Percentiles rank a stretch among this genome's conserved stretches.
These are phyloP conservation scores for Plagiodera versicolora DNA, from an alignment of 2,888 invertebrate genomes.

Conservation along the genomic window DNA sequence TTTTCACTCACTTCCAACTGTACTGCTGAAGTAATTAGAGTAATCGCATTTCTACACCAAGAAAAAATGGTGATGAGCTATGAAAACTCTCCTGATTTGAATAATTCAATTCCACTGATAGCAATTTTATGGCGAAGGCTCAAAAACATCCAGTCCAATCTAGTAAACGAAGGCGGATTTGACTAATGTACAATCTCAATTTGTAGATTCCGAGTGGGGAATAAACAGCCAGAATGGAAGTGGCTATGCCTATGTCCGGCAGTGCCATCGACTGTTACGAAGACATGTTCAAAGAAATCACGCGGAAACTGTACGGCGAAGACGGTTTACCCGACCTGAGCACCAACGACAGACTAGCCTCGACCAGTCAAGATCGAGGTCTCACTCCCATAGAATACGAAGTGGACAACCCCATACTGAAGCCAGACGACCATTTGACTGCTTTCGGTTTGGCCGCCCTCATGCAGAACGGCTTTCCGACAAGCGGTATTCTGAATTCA, in stretches of 20 bases:
- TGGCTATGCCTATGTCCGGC: slow-evolving; percentile 61
- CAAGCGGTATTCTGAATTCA: slow-evolving; percentile 65
- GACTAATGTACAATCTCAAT: too few relatives aligned
- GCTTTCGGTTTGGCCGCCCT: slow-evolving; percentile 76
- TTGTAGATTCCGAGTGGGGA: slow-evolving; percentile 28
- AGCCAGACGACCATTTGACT: slow-evolving; percentile 71
- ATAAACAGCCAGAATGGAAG: slow-evolving; percentile 49
- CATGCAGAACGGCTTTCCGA: slow-evolving; percentile 74
- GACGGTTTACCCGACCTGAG: slow-evolving; percentile 60
- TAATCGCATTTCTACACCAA: too few relatives aligned
- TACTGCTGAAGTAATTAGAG: too few relatives aligned
- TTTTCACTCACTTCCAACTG: too few relatives aligned
- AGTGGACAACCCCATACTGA: slow-evolving; percentile 57
- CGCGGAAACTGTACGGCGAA: slow-evolving; percentile 87
- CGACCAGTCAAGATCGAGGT: slow-evolving; percentile 48
- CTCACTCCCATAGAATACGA: slow-evolving; percentile 57
- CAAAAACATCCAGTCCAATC: too few relatives aligned
- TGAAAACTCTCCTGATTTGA: too few relatives aligned
- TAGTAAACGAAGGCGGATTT: too few relatives aligned
- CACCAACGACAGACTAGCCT: slow-evolving; percentile 46
- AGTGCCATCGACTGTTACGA: slow-evolving; percentile 73
- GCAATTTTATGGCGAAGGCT: too few relatives aligned
- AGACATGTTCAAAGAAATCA: slow-evolving; percentile 90
- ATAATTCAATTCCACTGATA: too few relatives aligned
- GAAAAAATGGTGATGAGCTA: too few relatives aligned